Conservation (phyloP, 2,888 invertebrate species). For the Lepidocyrtoides sp. region DNA sequence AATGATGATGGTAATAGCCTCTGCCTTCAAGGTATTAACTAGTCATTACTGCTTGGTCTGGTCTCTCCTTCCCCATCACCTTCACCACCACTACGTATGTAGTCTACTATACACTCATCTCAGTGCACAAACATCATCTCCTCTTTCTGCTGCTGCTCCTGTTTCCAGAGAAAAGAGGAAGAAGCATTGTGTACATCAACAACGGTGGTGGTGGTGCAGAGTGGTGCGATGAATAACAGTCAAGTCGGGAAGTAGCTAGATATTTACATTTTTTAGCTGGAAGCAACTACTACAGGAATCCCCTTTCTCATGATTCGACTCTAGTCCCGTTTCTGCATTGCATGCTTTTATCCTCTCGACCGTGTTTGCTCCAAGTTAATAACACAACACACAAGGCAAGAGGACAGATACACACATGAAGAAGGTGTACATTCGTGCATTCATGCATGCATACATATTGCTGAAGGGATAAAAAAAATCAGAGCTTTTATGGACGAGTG, state of each 20-base stretch:
- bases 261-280: too few species aligned
- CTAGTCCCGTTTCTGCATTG: too few species aligned
- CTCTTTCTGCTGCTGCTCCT: not conserved
- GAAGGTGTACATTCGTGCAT: not conserved
- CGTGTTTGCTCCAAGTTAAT: not conserved
- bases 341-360: too few species aligned
- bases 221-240: too few species aligned
- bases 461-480: not conserved
- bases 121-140: not conserved
- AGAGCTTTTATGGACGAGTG: not conserved
- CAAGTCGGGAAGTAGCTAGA: too few species aligned
- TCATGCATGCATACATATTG: conserved; percentile 7
- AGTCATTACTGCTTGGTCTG: conserved; percentile 71
- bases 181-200: too few species aligned
- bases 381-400: not conserved
- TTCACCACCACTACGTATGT: not conserved
- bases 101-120: not conserved
- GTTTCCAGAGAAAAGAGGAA: not conserved
- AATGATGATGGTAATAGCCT: conserved; percentile 78
- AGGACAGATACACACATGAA: not conserved
- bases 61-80: conserved; percentile 28
- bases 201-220: too few species aligned
- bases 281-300: too few species aligned
- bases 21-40: conserved; percentile 77
- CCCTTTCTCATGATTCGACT: too few species aligned